Conservation (phyloP, 2,888 invertebrate genomes). For the Pammene aurita region DNA sequence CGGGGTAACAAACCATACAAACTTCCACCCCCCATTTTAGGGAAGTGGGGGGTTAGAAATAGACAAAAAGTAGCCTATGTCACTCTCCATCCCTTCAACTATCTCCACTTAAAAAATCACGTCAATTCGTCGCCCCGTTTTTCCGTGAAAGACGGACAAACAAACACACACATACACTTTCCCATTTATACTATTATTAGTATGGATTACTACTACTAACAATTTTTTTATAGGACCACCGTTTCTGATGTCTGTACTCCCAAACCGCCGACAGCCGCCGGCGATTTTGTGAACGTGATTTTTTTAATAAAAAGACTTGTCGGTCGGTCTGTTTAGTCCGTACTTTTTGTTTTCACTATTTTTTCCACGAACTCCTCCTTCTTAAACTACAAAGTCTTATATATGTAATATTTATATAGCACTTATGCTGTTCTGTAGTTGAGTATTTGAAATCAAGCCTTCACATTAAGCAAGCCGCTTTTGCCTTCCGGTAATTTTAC, state of each 20-base stretch:
- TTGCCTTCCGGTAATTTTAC: conserved; percentile 38
- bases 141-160: too few relatives aligned
- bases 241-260: conserved; percentile 54
- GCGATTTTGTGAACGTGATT: conserved; percentile 45
- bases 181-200: too few relatives aligned
- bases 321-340: conserved; percentile 43
- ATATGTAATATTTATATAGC: not conserved
- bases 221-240: too few relatives aligned
- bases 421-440: not conserved
- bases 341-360: conserved; percentile 39
- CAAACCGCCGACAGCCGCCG: conserved; percentile 39
- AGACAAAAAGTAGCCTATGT: too few relatives aligned
- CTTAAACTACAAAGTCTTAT: not conserved
- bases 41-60: too few relatives aligned
- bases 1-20: too few relatives aligned
- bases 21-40: too few relatives aligned
- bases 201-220: too few relatives aligned
- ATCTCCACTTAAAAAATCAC: too few relatives aligned
- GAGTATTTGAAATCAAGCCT: conserved; percentile 26
- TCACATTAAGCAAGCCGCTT: conserved; percentile 26
- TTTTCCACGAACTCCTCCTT: conserved; percentile 15
- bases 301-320: conserved; percentile 42
- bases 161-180: too few relatives aligned
- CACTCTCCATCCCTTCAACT: too few relatives aligned
- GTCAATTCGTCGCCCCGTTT: too few relatives aligned